Evolutionary conservation across 2,113 vertebrate species (phyloP), one percentile per base, ranked within the genome.

Genomic region (Excalfactoria chinensis): DNA sequence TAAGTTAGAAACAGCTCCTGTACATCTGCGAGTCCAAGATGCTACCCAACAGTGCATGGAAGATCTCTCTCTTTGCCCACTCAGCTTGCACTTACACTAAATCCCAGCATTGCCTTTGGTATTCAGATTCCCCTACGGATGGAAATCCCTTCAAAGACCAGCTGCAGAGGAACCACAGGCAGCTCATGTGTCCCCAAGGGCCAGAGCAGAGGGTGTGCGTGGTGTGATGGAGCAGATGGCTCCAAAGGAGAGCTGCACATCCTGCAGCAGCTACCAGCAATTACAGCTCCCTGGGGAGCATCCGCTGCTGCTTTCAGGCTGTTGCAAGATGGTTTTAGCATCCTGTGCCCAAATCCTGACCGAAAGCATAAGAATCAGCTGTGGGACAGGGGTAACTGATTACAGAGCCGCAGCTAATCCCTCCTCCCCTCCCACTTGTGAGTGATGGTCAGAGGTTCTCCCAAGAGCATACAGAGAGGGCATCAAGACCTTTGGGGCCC

Each of bases 401-500:
- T 20, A 34, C 23, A 9, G 53, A 79, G 30, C 59, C 46, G 10
- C 6, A 1, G 23, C 66, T 48, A 25, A 40, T 46, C 25, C 25
- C 23, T 4, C 15, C 1, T 37, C 1, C 44, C 40, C 75, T 11
- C 32, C 43, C 11, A 7, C 30, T 12, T 32, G 3, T 7, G 43
- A 0, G 6, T 7, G 49, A 0, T 9, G 44, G 28, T 19, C 1
- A 7, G 53, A 35, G 60, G 53, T 44, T 51, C 69, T 63, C 35
- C 66, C 51, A 4, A 67, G 80, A 60, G 59, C 43, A 0, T 6
- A 12, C 48, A 11, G 22, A 16, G 55, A 25, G 46, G 5, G 28
- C 4, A 8, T 35, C 6, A 14, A n/a, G 83, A 17, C 22, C 41
- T 3, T 56, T 32, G 53, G 53, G 30, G 6, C 28, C 10, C 53